phyloP scores from a whole-genome alignment of 35 echinoderm and acorn worm genomes.

The Nesometra sesokonis region DNA sequence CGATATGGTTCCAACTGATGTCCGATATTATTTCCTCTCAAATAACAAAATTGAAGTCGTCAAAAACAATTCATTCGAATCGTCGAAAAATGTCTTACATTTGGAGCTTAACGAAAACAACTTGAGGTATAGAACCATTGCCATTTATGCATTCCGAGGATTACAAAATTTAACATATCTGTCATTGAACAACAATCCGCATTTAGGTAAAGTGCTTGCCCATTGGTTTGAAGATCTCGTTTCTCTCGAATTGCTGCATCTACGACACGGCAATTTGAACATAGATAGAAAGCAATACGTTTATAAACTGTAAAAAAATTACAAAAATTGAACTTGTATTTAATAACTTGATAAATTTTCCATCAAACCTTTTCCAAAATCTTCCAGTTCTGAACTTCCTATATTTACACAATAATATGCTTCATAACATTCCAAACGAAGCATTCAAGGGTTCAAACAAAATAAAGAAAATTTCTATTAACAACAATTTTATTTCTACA shows the following conservation, averaged over 20 bases:
- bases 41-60: neutral
- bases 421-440: neutral
- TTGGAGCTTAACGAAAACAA: neutral
- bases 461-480: neutral
- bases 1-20: neutral
- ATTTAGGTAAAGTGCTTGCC: neutral
- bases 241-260: neutral
- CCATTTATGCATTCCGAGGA: neutral
- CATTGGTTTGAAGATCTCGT: neutral
- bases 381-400: neutral
- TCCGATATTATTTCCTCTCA: neutral
- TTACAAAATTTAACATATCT: neutral
- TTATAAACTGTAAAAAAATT: neutral
- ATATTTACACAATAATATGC: neutral
- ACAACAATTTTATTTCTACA: neutral
- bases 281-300: neutral
- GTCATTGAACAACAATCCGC: neutral
- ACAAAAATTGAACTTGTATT: neutral
- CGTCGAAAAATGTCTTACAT: neutral
- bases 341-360: neutral
- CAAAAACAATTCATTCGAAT: neutral
- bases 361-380: neutral
- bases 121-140: neutral
- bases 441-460: neutral
- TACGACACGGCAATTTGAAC: neutral